Evolutionary conservation across 2,113 vertebrate species (phyloP).

Genomic region (Phaethon lepturus): DNA sequence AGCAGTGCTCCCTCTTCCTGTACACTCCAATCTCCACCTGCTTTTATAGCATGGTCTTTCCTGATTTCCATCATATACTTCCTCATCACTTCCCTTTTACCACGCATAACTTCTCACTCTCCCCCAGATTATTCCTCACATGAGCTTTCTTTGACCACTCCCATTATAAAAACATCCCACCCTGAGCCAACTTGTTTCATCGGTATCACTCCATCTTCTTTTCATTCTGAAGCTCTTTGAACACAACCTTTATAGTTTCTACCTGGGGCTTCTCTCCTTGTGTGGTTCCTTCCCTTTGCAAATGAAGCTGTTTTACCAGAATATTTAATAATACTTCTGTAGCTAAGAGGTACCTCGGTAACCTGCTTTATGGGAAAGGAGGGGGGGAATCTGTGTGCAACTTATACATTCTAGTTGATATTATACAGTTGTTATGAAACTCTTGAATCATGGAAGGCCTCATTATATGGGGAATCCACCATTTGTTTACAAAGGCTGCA

Average conservation of each 20-base stretch:
- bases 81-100: not conserved
- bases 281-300: not conserved
- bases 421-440: not conserved
- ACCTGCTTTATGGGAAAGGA: not conserved
- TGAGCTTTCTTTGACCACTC: slow-evolving; percentile 1
- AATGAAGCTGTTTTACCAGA: not conserved
- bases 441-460: not conserved
- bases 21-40: not conserved
- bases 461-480: not conserved
- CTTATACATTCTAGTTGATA: not conserved
- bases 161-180: not conserved
- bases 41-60: not conserved
- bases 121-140: not conserved
- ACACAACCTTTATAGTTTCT: not conserved
- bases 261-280: not conserved
- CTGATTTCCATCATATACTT: not conserved
- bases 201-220: not conserved
- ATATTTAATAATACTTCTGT: not conserved
- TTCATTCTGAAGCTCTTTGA: not conserved
- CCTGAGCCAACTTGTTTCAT: not conserved
- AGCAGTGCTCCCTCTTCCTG: not conserved
- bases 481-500: slow-evolving; percentile 32
- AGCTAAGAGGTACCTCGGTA: not conserved
- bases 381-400: not conserved
- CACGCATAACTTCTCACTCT: not conserved